A percentile compares a stretch with the other conserved stretches of the same genome.
phyloP scores from a whole-genome alignment of 2,113 vertebrate genomes.

The Gnathochromis pfefferi region DNA sequence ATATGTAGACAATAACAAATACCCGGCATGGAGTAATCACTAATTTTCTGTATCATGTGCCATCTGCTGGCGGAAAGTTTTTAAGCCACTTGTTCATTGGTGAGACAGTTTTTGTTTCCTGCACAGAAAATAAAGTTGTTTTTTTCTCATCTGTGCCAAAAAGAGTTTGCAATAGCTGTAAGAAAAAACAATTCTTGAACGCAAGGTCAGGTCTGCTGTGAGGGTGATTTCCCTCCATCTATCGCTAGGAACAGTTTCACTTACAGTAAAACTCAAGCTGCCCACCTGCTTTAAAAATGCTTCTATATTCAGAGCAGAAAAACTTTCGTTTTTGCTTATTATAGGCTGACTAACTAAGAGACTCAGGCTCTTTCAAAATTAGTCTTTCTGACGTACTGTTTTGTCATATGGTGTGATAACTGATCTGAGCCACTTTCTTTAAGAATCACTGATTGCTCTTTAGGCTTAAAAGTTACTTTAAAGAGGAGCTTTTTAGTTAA shows the following conservation, averaged over 20 bases:
- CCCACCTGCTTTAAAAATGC: constrained; percentile 19
- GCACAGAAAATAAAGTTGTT: neutral
- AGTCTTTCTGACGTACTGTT: neutral
- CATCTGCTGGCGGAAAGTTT: neutral
- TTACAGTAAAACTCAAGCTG: constrained; percentile 44
- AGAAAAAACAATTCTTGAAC: neutral
- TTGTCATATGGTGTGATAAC: neutral
- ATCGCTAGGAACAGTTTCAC: constrained; percentile 24
- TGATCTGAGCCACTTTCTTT: neutral
- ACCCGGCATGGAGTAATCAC: neutral
- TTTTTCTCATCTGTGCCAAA: neutral
- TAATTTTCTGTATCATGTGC: neutral
- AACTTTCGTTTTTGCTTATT: constrained; percentile 7
- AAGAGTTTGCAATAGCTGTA: neutral
- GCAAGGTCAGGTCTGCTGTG: neutral
- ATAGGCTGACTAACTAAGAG: neutral
- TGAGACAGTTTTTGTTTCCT: neutral
- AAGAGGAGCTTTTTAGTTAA: neutral
- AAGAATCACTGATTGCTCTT: neutral
- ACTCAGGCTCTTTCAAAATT: neutral
- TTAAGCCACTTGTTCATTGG: neutral
- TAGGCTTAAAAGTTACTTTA: neutral
- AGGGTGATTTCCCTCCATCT: constrained; percentile 52
- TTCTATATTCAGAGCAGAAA: neutral
- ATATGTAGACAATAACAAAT: neutral